Conservation (phyloP, 2,888 invertebrate species). For the Sisyra terminalis region DNA sequence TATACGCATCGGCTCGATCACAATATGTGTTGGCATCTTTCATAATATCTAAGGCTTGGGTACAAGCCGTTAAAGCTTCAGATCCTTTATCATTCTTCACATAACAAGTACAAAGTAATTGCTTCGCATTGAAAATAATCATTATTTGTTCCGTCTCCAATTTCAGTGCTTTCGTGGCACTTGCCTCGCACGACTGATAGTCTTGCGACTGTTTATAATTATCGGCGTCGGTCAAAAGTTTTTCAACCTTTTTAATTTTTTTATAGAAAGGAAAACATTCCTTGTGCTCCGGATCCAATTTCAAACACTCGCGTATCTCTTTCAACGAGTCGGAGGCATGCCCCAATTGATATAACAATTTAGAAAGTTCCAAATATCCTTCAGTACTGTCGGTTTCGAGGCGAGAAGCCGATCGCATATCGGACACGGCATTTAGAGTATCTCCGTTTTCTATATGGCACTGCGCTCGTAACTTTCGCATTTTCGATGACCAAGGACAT, state of each 20-base stretch:
- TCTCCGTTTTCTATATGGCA: slow-evolving; percentile 67
- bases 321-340: slow-evolving; percentile 81
- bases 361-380: slow-evolving; percentile 69
- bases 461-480: slow-evolving; percentile 76
- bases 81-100: slow-evolving; percentile 49
- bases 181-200: slow-evolving; percentile 47
- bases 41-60: slow-evolving; percentile 57
- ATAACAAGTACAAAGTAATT: slow-evolving; percentile 68
- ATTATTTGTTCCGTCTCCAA: slow-evolving; percentile 52
- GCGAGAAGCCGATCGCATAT: slow-evolving; percentile 79
- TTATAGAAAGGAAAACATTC: slow-evolving; percentile 93
- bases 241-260: slow-evolving; percentile 84
- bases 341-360: slow-evolving; percentile 76
- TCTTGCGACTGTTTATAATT: slow-evolving; percentile 40
- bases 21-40: slow-evolving; percentile 66
- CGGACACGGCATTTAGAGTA: slow-evolving; percentile 71
- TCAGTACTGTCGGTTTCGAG: slow-evolving; percentile 83
- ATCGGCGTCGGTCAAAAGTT: slow-evolving; percentile 51
- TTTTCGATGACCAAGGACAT: slow-evolving; percentile 76
- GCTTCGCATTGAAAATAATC: slow-evolving; percentile 57
- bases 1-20: slow-evolving; percentile 83
- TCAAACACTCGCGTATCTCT: slow-evolving; percentile 92
- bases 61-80: slow-evolving; percentile 63
- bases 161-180: slow-evolving; percentile 48
- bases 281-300: slow-evolving; percentile 94